Evolutionary conservation across 2,113 vertebrate genomes (phyloP), one percentile per base, ranked within the genome.

Genomic region (Gavia stellata): DNA sequence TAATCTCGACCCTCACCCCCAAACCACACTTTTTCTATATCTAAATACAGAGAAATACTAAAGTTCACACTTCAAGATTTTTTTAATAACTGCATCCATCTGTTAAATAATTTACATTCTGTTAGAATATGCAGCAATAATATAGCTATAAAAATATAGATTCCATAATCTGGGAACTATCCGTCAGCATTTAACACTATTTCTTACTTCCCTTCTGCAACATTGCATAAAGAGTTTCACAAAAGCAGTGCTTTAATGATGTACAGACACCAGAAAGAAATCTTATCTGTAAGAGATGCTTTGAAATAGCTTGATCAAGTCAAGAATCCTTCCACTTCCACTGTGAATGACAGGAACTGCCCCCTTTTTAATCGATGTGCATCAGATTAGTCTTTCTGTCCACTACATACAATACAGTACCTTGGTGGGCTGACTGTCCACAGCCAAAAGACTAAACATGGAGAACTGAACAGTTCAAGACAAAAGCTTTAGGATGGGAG

Each of bases 101-200:
- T 84, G 73, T 82, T 96, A 92, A 94, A 91, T 92, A 85, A 96
- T 92, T 86, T 55, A 88, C 50, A 77, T 82, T 77, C 47, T 81
- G 34, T 61, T 62, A 85, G 56, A 95, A 88, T n/a, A 88, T 40
- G 45, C 42, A 67, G 56, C 73, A 94, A 75, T 86, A 81, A 20
- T 77, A 86, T 21, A 79, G 52, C 79, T 96, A 92, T 1, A 8
- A 88, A 87, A 88, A 89, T 28, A 96, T 18, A 63, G n/a, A 66
- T 84, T 85, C 44, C 55, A 90, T 91, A 84, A 61, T n/a, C 61
- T 72, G 87, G 79, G 86, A 97, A 78, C 59, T 47, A 93, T 81
- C 71, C 61, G 62, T 63, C 24, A 42, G 26, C 61, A 62, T 72
- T 83, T 65, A 91, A 92, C 25, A 8, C 44, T 36, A 19, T 52